Percentiles rank a stretch among this genome's conserved stretches.
Conservation (phyloP, 2,888 invertebrate genomes). For the Ceratothoa steindachneri region DNA sequence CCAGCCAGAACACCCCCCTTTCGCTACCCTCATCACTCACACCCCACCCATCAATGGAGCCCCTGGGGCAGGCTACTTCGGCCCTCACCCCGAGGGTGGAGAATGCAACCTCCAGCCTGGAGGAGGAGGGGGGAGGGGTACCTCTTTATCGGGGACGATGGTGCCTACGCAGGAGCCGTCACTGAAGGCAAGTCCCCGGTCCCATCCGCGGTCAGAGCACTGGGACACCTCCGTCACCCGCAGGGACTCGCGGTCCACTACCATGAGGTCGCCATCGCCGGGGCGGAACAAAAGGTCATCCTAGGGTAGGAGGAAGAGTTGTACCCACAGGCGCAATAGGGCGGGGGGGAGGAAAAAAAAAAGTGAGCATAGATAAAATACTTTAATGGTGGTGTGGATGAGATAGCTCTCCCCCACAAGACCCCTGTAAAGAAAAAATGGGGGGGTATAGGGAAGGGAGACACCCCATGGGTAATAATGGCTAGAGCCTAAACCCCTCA, state of each 20-base stretch:
- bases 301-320: conserved; percentile 60
- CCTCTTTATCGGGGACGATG: conserved; percentile 74
- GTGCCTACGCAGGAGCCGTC: conserved; percentile 75
- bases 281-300: conserved; percentile 75
- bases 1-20: too few relatives aligned
- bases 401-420: background rate
- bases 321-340: background rate
- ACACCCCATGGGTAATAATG: too few relatives aligned
- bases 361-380: conserved; percentile 47
- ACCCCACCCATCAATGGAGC: too few relatives aligned
- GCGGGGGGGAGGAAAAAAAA: too few relatives aligned
- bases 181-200: conserved; percentile 62
- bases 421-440: background rate
- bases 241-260: conserved; percentile 59
- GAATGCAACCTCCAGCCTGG: too few relatives aligned
- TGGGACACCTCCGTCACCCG: conserved; percentile 54
- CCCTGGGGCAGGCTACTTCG: too few relatives aligned
- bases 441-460: background rate
- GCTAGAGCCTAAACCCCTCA: too few relatives aligned
- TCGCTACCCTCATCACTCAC: too few relatives aligned
- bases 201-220: conserved; percentile 36
- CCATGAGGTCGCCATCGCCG: conserved; percentile 58
- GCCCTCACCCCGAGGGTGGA: too few relatives aligned
- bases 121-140: conserved; percentile 52
- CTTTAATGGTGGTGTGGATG: background rate